Conservation (phyloP, 92 coral and sea anemone genomes). For the Zoanthus solanderi region DNA sequence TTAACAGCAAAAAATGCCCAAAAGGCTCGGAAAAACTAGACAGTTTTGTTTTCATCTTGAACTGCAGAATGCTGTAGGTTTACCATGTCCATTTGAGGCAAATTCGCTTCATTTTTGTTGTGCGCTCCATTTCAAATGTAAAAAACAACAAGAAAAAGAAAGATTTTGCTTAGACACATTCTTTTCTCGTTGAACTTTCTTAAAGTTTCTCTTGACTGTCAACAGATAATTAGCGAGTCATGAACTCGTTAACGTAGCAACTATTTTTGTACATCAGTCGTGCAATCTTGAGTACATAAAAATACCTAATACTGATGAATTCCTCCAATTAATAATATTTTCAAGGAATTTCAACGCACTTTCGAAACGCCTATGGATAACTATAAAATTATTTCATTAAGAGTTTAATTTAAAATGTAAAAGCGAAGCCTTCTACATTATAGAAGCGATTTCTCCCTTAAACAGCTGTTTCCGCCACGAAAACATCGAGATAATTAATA, state of each 20-base stretch:
- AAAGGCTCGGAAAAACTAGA: not conserved
- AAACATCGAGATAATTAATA: conserved; percentile 1
- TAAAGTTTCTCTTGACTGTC: too few relatives aligned
- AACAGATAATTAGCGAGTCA: too few relatives aligned
- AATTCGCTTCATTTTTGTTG: too few relatives aligned
- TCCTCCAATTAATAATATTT: conserved; percentile 1
- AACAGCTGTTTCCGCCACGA: conserved; percentile 45
- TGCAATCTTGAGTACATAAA: not conserved
- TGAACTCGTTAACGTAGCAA: too few relatives aligned
- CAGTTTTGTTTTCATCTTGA: not conserved
- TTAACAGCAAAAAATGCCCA: conserved; percentile 9
- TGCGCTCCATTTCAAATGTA: too few relatives aligned
- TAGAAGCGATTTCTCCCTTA: not conserved
- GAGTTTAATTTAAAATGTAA: not conserved
- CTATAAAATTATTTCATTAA: not conserved
- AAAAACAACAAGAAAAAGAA: not conserved
- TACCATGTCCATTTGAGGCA: not conserved
- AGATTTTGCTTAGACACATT: too few relatives aligned
- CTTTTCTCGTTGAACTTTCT: too few relatives aligned
- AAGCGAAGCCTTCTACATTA: conserved; percentile 1
- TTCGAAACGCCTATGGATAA: not conserved
- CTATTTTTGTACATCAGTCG: too few relatives aligned
- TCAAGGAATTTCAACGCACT: not conserved
- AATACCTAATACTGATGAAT: not conserved
- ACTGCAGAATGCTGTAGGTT: not conserved